Evolutionary conservation across 2,797 vertebrate genomes (phyloP).

Genomic region (Acrossocheilus wenchowensis): DNA sequence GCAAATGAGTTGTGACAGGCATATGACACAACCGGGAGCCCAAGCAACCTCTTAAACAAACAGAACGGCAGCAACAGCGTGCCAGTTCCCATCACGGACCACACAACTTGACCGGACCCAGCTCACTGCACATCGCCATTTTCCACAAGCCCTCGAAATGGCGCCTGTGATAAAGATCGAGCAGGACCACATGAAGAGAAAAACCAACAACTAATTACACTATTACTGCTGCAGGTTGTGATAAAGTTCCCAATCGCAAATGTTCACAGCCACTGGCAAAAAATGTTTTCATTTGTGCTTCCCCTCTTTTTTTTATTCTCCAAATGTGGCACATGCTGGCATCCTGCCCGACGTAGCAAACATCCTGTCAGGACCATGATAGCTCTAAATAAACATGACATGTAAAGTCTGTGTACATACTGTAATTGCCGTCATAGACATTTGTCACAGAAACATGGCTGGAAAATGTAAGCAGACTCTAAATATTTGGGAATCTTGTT

Average conservation of each 20-base stretch:
- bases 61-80: slow-evolving; percentile 43
- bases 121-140: slow-evolving; percentile 56
- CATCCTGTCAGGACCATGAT: slow-evolving; percentile 42
- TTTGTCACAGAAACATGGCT: slow-evolving; percentile 3
- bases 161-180: slow-evolving; percentile 77
- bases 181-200: slow-evolving; percentile 76
- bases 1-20: slow-evolving; percentile 62
- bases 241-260: slow-evolving; percentile 59
- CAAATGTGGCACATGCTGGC: slow-evolving; percentile 43
- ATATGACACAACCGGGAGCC: slow-evolving; percentile 30
- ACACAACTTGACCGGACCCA: slow-evolving; percentile 65
- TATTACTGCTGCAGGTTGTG: slow-evolving; percentile 68
- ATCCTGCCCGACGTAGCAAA: slow-evolving; percentile 42
- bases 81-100: slow-evolving; percentile 67
- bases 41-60: slow-evolving; percentile 59
- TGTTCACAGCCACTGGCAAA: slow-evolving; percentile 60
- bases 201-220: slow-evolving; percentile 73
- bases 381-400: slow-evolving; percentile 25
- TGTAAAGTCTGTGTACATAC: slow-evolving; percentile 11
- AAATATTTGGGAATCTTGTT: slow-evolving; percentile 2
- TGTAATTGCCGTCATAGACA: background rate
- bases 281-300: slow-evolving; percentile 47
- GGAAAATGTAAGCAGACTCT: slow-evolving; percentile 18
- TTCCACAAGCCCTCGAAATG: slow-evolving; percentile 67
- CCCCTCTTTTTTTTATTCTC: slow-evolving; percentile 10